Evolutionary conservation across 2,113 vertebrate species (phyloP), one percentile per base, ranked within the genome.

Genomic region (Seriola quinqueradiata): DNA sequence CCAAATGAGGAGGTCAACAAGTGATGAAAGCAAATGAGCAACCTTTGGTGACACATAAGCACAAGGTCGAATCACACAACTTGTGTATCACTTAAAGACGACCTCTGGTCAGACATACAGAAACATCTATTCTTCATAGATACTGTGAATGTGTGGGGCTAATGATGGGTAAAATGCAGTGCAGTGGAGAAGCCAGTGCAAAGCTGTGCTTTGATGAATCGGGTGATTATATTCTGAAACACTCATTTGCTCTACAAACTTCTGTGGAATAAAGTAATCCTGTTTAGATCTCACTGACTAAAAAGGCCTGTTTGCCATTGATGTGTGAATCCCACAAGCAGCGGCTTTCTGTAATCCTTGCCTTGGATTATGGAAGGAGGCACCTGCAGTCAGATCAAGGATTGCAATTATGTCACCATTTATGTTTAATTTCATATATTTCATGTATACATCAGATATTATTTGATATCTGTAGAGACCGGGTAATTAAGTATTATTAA

Each of bases 171-270:
- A 90, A 88, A 87, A 82, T 84, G 85, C 79, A 86, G 81, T 23
- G 25, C 65, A 89, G 54, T 23, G n/a, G 10, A 55, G 79, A 82
- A 79, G 76, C 23, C 73, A 59, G 74, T 46, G 81, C 80, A 84
- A 77, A 83, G 68, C 86, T 69, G 84, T 76, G 76, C 81, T 93
- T 92, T 86, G 82, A 94, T 91, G 81, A 90, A 90, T 81, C 34
- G 71, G 86, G 89, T 89, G 88, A 93, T 93, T 89, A 91, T 79
- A 84, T 90, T 82, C 85, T 75, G 83, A 86, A 89, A 88, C 87
- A 91, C 74, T 90, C 85, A 81, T 92, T 92, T 92, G 84, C 86
- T 94, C 86, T 86, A 90, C 89, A 93, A 90, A 92, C 85, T 76
- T 82, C 75, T 75, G 67, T 79, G 78, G 79, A 74, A 87, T 79